Evolutionary conservation across 2,888 invertebrate species (phyloP).

Genomic region (Macaria notata): DNA sequence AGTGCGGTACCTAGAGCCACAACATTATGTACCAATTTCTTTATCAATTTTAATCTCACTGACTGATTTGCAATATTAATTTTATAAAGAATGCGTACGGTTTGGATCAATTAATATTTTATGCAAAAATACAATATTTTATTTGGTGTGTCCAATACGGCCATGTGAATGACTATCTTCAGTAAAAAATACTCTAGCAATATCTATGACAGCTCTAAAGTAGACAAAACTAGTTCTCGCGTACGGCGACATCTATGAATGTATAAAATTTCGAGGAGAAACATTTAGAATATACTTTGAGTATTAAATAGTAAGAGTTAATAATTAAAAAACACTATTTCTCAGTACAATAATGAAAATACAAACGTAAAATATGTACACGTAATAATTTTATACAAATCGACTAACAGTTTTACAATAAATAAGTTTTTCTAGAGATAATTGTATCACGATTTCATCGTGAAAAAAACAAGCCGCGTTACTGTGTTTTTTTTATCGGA

Average conservation of each 20-base stretch:
- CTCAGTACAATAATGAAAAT: slow-evolving; percentile 14
- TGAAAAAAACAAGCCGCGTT: too few relatives aligned
- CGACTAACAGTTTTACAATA: slow-evolving; percentile 17
- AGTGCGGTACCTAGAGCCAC: too few relatives aligned
- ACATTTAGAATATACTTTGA: slow-evolving; percentile 22
- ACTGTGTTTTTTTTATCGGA: too few relatives aligned
- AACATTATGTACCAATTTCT: too few relatives aligned
- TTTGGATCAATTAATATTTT: too few relatives aligned
- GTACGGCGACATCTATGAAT: slow-evolving; percentile 22
- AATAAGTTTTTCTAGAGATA: slow-evolving; percentile 4
- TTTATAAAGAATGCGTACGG: too few relatives aligned
- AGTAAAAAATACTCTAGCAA: slow-evolving; percentile 23
- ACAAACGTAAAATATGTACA: slow-evolving; percentile 21
- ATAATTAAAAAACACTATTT: slow-evolving; percentile 24
- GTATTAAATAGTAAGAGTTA: slow-evolving; percentile 22
- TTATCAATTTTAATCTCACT: too few relatives aligned
- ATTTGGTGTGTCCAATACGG: too few relatives aligned
- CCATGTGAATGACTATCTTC: background rate
- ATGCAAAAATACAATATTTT: too few relatives aligned
- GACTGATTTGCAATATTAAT: too few relatives aligned
- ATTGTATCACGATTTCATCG: slow-evolving; percentile 2
- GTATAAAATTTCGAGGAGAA: slow-evolving; percentile 29
- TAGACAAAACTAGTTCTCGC: slow-evolving; percentile 22
- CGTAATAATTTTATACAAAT: slow-evolving; percentile 12
- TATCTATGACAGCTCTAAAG: slow-evolving; percentile 27